Percentiles rank a stretch among this genome's conserved stretches.
phyloP scores from a whole-genome alignment of 2,113 vertebrate genomes.

The Erythrolamprus reginae region DNA sequence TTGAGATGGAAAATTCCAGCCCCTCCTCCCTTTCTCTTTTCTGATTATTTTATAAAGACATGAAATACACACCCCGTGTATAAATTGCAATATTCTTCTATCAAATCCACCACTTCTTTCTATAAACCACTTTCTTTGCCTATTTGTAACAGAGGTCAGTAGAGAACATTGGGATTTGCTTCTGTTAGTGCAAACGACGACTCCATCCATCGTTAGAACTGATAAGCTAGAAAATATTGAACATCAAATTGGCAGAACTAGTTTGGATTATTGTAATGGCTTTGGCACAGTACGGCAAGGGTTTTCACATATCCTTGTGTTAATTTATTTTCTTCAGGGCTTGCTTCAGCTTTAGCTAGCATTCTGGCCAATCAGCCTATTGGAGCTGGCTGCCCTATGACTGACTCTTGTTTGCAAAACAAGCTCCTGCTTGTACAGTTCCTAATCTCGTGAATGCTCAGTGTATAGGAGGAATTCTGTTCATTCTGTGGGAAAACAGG shows the following conservation, averaged over 20 bases:
- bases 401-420: slow-evolving; percentile 38
- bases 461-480: neutral
- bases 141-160: neutral
- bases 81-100: neutral
- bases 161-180: neutral
- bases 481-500: slow-evolving; percentile 30
- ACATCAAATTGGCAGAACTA: neutral
- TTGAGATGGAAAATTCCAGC: neutral
- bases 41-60: neutral
- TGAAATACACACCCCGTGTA: neutral
- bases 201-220: neutral
- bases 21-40: neutral
- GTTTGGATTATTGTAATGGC: slow-evolving; percentile 10
- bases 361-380: slow-evolving; percentile 37
- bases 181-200: neutral
- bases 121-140: neutral
- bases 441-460: slow-evolving; percentile 38
- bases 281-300: slow-evolving; percentile 17
- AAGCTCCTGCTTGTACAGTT: slow-evolving; percentile 19
- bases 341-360: slow-evolving; percentile 31
- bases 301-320: neutral
- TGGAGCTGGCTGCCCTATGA: slow-evolving; percentile 30
- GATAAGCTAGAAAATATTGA: neutral
- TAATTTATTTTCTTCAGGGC: slow-evolving; percentile 33
- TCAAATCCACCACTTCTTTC: neutral